Percentiles rank a stretch among this genome's conserved stretches.
Conservation (phyloP, 2,888 invertebrate species). For the Coelopa pilipes region DNA sequence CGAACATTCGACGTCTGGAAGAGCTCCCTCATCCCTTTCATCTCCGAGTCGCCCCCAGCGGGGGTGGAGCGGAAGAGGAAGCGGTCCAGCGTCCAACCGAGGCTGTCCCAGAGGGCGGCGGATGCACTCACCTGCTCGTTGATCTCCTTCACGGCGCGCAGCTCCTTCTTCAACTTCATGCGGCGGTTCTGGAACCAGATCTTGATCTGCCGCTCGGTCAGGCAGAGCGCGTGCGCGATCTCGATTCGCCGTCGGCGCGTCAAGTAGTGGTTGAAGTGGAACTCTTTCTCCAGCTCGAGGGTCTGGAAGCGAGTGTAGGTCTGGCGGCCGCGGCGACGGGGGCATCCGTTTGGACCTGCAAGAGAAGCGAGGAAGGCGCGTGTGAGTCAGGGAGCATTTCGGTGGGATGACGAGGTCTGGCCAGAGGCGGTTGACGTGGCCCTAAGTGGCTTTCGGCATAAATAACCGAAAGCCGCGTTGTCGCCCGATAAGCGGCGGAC, state of each 20-base stretch:
- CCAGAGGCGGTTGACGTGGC: constrained; percentile 26
- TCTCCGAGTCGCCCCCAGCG: no score
- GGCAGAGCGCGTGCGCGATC: constrained; percentile 94
- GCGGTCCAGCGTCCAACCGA: no score
- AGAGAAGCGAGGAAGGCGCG: constrained; percentile 49
- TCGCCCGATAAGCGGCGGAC: not conserved
- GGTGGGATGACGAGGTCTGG: not conserved
- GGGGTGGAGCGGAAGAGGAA: no score
- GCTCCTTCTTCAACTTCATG: constrained; percentile 96
- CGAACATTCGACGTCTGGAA: no score
- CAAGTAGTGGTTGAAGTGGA: constrained; percentile 97
- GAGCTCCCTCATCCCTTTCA: not conserved
- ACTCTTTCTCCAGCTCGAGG: constrained; percentile 97
- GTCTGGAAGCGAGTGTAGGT: constrained; percentile 99
- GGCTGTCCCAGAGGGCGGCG: no score
- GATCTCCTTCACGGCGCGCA: constrained; percentile 93
- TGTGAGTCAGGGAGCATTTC: not conserved
- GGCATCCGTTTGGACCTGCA: constrained; percentile 94
- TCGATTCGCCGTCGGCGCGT: constrained; percentile 96
- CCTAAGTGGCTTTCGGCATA: not conserved
- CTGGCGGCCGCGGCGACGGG: constrained; percentile 92
- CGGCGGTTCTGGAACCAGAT: constrained; percentile 97
- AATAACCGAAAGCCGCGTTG: not conserved
- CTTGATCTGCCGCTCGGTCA: constrained; percentile 96
- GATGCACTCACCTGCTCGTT: constrained; percentile 77